Evolutionary conservation across 1,140 invertebrate species (phyloP), one percentile per base, ranked within the genome.

Genomic region (Drosophila neocordata): DNA sequence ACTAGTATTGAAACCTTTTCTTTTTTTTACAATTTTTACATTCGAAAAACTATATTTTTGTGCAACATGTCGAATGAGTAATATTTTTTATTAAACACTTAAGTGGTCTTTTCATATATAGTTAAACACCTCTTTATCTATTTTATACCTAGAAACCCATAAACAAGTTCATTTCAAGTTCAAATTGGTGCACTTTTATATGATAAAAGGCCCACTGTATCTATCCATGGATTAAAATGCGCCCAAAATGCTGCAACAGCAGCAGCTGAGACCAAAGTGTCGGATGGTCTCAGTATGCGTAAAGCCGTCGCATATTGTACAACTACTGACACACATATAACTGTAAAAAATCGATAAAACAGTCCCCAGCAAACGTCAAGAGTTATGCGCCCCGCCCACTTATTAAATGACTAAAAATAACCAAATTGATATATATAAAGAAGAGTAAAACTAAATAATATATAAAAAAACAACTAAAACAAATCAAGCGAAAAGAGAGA

Each of bases 341-440:
- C 59, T 53, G 69, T 61, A 72, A 66, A 87, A 84, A 85, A 84
- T 85, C 80, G 77, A 85, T 77, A 80, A 41, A 44, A 59, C 41
- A 63, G 75, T 53, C 51, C 74, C 48, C 73, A 64, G 35, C 60
- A 62, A 82, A 74, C 73, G 66, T 58, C 27, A 65, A 58, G 61
- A 13, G 62, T 63, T 51, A 61, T 57, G 24, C 38, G 52, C 67
- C 73, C 41, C 60, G 64, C 66, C 52, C 55, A 66, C 64, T 60
- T 69, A 55, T 64, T 68, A 76, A 61, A 52, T 67, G 64, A 55
- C 51, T 83, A 66, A 65, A 78, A 75, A 74, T 71, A 76, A 31
- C 4, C 12, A 55, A 31, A 41, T 48, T 48, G 15, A 48, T 48
- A 20, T 48, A 48, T 18, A 48, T 20, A 48, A 11, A 20, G n/a